phyloP scores from a whole-genome alignment of 2,797 vertebrate species.

The Ctenochaetus hawaiiensis region DNA sequence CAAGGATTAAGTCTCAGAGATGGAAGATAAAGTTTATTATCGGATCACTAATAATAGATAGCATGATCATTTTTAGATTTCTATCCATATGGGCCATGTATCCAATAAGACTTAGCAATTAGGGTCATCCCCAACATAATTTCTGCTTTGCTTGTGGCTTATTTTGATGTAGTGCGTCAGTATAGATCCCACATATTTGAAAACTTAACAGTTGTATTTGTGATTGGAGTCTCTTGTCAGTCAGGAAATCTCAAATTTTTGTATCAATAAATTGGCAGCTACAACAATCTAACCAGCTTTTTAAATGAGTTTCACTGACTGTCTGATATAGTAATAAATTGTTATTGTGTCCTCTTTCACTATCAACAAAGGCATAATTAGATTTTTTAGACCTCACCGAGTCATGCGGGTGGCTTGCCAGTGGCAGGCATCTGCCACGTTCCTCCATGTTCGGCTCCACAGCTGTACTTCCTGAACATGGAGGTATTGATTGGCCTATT shows the following conservation, averaged over 20 bases:
- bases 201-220: too few relatives aligned
- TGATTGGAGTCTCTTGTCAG: not conserved
- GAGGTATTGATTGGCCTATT: conserved; percentile 83
- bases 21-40: conserved; percentile 57
- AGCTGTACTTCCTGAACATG: conserved; percentile 67
- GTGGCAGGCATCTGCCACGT: conserved; percentile 62
- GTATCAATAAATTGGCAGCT: not conserved
- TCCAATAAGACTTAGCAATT: conserved; percentile 6
- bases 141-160: not conserved
- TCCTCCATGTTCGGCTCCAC: conserved; percentile 32
- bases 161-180: not conserved
- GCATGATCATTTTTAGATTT: conserved; percentile 47
- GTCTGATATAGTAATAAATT: not conserved
- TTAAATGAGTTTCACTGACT: not conserved
- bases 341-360: too few relatives aligned
- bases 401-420: not conserved
- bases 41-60: conserved; percentile 61
- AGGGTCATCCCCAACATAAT: not conserved
- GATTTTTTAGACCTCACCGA: conserved; percentile 24
- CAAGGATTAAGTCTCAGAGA: conserved; percentile 75
- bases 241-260: not conserved
- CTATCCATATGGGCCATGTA: conserved; percentile 67
- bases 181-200: not conserved
- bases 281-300: not conserved
- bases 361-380: conserved; percentile 23